Percentiles rank a stretch among this genome's conserved stretches.
phyloP scores from a whole-genome alignment of 1,140 invertebrate species.

The Drosophila miranda region DNA sequence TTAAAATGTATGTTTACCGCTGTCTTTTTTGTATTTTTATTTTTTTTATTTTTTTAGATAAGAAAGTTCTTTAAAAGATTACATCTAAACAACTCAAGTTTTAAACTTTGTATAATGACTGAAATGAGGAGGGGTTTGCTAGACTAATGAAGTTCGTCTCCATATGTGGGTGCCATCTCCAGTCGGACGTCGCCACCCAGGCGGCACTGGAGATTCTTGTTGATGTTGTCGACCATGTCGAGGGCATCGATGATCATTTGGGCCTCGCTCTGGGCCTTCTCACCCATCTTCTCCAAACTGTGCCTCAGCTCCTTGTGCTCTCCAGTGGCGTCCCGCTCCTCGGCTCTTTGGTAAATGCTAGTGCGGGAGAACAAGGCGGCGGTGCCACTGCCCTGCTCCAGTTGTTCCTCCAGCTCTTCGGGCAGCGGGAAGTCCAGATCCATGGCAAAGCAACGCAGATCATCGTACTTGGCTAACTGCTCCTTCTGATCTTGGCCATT shows the following conservation, averaged over 20 bases:
- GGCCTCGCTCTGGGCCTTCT: constrained; percentile 51
- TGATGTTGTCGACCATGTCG: constrained; percentile 63
- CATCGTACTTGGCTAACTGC: constrained; percentile 37
- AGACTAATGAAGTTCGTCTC: constrained; percentile 19
- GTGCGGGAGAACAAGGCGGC: constrained; percentile 46
- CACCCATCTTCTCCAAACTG: constrained; percentile 44
- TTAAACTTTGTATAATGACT: constrained; percentile 17
- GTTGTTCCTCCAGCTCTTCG: constrained; percentile 31
- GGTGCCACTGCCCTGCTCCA: constrained; percentile 21
- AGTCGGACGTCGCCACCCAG: constrained; percentile 11
- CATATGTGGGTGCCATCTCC: constrained; percentile 10
- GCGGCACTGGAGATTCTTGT: constrained; percentile 39
- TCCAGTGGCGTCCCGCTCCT: constrained; percentile 51
- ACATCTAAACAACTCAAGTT: not conserved
- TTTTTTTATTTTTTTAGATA: too few relatives aligned
- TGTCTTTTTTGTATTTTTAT: too few relatives aligned
- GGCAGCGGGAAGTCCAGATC: constrained; percentile 46
- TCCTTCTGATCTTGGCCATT: constrained; percentile 32
- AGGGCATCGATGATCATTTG: constrained; percentile 64
- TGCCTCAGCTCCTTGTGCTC: constrained; percentile 53
- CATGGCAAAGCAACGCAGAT: constrained; percentile 43
- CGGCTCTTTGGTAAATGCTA: constrained; percentile 52
- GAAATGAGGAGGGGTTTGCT: too few relatives aligned
- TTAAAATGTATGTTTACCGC: too few relatives aligned
- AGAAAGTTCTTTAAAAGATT: not conserved